phyloP scores from a whole-genome alignment of 1,140 invertebrate genomes.

The Ips typographus region DNA sequence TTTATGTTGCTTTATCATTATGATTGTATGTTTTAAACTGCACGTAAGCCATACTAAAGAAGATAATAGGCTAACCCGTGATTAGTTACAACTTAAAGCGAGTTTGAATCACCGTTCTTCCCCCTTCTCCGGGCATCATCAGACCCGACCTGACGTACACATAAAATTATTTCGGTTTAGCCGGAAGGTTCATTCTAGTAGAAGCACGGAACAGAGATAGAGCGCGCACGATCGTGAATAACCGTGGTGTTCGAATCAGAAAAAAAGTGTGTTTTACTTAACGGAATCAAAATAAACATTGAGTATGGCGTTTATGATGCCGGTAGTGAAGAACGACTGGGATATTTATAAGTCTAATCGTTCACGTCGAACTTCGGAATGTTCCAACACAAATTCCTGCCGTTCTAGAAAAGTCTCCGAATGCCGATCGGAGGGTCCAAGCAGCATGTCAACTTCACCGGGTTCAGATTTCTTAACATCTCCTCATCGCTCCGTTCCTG shows the following conservation, averaged over 20 bases:
- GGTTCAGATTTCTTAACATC: slow-evolving; percentile 65
- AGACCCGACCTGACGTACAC: slow-evolving; percentile 19
- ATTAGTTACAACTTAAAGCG: neutral
- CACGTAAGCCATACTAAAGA: slow-evolving; percentile 17
- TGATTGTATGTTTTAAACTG: slow-evolving; percentile 21
- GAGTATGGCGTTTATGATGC: slow-evolving; percentile 90
- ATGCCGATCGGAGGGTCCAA: slow-evolving; percentile 75
- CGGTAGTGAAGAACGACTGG: slow-evolving; percentile 89
- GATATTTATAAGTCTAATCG: slow-evolving; percentile 86
- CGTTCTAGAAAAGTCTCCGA: slow-evolving; percentile 77
- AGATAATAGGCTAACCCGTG: neutral
- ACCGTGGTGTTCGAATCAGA: slow-evolving; percentile 19
- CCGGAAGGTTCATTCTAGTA: slow-evolving; percentile 23
- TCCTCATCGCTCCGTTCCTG: slow-evolving; percentile 66
- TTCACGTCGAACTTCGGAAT: slow-evolving; percentile 71
- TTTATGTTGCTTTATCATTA: slow-evolving; percentile 8
- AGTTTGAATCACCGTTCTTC: neutral
- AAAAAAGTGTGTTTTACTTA: slow-evolving; percentile 8
- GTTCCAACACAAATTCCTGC: slow-evolving; percentile 63
- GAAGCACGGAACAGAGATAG: slow-evolving; percentile 18
- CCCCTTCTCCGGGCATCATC: slow-evolving; percentile 8
- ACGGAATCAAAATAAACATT: slow-evolving; percentile 23
- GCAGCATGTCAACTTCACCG: slow-evolving; percentile 68
- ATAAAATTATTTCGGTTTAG: slow-evolving; percentile 31
- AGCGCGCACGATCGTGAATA: neutral